phyloP scores from a whole-genome alignment of 2,113 vertebrate genomes.

The Tetrao urogallus region DNA sequence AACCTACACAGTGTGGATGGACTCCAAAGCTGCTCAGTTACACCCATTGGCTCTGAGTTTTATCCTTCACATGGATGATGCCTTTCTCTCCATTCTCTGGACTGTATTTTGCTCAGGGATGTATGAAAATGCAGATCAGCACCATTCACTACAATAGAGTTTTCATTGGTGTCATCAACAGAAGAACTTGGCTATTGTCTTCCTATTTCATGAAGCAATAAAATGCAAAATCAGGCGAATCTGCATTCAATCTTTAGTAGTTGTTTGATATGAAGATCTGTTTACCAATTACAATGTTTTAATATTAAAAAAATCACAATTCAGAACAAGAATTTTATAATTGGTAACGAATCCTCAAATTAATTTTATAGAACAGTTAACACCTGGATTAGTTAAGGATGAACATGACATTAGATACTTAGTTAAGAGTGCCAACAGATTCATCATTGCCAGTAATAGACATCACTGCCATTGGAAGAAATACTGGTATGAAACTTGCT shows the following conservation, averaged over 20 bases:
- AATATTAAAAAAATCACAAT: constrained; percentile 31
- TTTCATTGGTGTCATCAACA: not conserved
- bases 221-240: not conserved
- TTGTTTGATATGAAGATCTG: constrained; percentile 36
- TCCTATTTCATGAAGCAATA: not conserved
- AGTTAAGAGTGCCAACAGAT: constrained; percentile 69
- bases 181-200: constrained; percentile 17
- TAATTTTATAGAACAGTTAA: constrained; percentile 72
- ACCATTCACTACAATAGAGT: not conserved
- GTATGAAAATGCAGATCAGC: constrained; percentile 9
- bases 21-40: not conserved
- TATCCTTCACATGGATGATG: not conserved
- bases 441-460: constrained; percentile 39
- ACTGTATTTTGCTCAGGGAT: not conserved
- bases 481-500: not conserved
- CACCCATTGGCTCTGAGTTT: not conserved
- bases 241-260: not conserved
- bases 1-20: not conserved
- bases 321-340: constrained; percentile 54
- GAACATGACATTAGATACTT: constrained; percentile 69
- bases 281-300: constrained; percentile 41
- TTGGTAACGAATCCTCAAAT: constrained; percentile 59
- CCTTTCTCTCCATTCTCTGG: not conserved
- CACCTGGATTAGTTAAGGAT: constrained; percentile 60
- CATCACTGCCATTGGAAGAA: constrained; percentile 37